Percentiles rank a stretch among this genome's conserved stretches.
phyloP scores from a whole-genome alignment of 2,888 invertebrate species.

The Coelogynopora nodosa region DNA sequence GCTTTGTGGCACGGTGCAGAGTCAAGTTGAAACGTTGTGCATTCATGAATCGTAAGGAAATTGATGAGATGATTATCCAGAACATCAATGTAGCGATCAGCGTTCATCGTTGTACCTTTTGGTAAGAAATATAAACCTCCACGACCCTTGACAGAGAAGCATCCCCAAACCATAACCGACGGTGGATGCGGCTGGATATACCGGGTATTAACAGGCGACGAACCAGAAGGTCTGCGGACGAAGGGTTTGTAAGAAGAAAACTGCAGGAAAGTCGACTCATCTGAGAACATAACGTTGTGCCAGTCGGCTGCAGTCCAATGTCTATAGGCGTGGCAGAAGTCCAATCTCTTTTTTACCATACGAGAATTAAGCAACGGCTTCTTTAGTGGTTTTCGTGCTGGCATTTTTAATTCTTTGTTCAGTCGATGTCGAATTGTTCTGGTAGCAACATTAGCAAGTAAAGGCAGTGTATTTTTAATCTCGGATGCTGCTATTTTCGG shows the following conservation, averaged over 20 bases:
- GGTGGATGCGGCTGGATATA: neutral
- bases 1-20: neutral
- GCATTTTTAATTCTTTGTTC: no score
- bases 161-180: neutral
- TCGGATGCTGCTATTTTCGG: no score
- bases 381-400: no score
- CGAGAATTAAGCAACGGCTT: no score
- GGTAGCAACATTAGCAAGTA: no score
- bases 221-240: neutral
- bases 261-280: neutral
- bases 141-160: neutral
- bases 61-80: neutral
- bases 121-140: neutral
- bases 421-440: no score
- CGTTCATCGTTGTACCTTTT: neutral
- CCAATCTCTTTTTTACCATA: no score
- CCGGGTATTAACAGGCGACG: neutral
- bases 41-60: neutral
- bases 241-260: neutral
- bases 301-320: neutral
- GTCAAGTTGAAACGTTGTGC: neutral
- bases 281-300: neutral
- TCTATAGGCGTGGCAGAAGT: no score
- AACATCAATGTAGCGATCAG: neutral
- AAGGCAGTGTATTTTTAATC: no score